Percentiles rank a stretch among this genome's conserved stretches.
phyloP scores from a whole-genome alignment of 1,140 invertebrate species.

The Harpegnathos saltator region DNA sequence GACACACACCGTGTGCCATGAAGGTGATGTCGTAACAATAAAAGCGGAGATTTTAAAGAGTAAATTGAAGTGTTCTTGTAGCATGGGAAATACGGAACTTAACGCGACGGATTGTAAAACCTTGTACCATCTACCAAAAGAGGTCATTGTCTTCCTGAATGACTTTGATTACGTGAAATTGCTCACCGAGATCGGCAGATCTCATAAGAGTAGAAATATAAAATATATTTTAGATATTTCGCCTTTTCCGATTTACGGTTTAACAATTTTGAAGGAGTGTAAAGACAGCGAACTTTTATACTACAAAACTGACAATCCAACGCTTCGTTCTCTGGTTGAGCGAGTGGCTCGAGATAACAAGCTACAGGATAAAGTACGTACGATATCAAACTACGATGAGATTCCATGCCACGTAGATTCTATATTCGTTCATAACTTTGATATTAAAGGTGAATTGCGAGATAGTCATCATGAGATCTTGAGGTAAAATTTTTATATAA shows the following conservation, averaged over 20 bases:
- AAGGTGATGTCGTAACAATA: conserved; percentile 70
- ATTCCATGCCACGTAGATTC: conserved; percentile 69
- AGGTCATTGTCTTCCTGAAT: conserved; percentile 87
- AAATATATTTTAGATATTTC: conserved; percentile 79
- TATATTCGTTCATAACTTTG: conserved; percentile 79
- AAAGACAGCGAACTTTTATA: conserved; percentile 73
- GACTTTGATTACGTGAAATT: conserved; percentile 83
- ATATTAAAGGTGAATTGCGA: conserved; percentile 78
- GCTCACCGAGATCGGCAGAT: conserved; percentile 70
- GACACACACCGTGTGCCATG: conserved; percentile 73
- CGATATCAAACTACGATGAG: conserved; percentile 69
- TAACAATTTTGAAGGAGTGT: conserved; percentile 76
- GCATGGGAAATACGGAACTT: conserved; percentile 15
- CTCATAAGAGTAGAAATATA: conserved; percentile 64
- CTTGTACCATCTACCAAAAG: conserved; percentile 79
- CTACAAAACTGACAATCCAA: conserved; percentile 71
- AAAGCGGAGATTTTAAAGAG: conserved; percentile 79
- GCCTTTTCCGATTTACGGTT: conserved; percentile 82
- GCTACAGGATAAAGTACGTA: conserved; percentile 65
- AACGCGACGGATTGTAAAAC: conserved; percentile 61
- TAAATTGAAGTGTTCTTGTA: conserved; percentile 83
- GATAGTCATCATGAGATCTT: conserved; percentile 72
- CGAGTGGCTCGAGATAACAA: conserved; percentile 72
- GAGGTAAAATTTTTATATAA: conserved; percentile 61
- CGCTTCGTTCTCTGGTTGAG: conserved; percentile 70